Conservation (phyloP, 1,140 invertebrate species). For the Coptotermes formosanus region DNA sequence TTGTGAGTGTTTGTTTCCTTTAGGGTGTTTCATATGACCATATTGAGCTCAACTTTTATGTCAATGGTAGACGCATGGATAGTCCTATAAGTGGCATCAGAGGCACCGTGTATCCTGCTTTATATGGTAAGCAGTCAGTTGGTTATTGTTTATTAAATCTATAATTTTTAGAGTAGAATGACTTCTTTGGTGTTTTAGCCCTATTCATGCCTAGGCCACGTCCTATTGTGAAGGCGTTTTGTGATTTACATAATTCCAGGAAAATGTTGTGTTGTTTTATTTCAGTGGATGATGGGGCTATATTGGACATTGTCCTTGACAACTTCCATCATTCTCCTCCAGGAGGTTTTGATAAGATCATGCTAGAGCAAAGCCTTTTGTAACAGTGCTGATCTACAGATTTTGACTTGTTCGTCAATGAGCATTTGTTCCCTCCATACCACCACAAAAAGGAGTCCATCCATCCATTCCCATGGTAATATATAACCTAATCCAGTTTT, state of each 20-base stretch:
- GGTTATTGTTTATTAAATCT: neutral
- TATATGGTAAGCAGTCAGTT: constrained; percentile 79
- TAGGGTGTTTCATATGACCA: constrained; percentile 94
- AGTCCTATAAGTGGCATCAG: constrained; percentile 84
- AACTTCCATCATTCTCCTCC: constrained; percentile 84
- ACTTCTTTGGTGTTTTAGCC: neutral
- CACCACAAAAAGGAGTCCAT: constrained; percentile 13
- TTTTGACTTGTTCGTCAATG: neutral
- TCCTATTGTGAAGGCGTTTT: neutral
- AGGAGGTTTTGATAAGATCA: constrained; percentile 90
- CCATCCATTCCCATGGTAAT: neutral
- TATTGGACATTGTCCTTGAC: constrained; percentile 90
- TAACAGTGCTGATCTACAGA: constrained; percentile 52
- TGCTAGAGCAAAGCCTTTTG: constrained; percentile 94
- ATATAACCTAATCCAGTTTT: neutral
- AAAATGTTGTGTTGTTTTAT: constrained; percentile 44
- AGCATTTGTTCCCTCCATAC: neutral
- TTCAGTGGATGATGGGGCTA: constrained; percentile 95
- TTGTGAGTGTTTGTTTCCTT: constrained; percentile 39
- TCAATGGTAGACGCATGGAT: constrained; percentile 88
- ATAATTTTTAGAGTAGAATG: neutral
- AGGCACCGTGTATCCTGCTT: constrained; percentile 87
- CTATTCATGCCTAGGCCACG: neutral
- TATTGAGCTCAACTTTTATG: constrained; percentile 92
- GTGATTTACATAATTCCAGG: neutral